Conservation (phyloP, 1,140 invertebrate genomes). For the Bombus confusus region DNA sequence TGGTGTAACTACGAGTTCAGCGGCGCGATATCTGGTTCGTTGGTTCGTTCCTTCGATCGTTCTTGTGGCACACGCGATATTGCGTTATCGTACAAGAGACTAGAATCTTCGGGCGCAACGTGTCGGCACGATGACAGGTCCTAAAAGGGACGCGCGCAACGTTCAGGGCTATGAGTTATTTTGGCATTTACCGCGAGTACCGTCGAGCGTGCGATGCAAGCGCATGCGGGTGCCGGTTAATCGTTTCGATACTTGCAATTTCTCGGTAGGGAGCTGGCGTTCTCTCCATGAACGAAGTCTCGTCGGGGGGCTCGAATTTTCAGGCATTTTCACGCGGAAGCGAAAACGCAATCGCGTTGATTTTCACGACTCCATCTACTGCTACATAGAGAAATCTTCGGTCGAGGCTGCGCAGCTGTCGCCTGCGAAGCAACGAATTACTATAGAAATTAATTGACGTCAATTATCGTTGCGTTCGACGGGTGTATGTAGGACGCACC, state of each 20-base stretch:
- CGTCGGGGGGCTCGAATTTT: too few relatives aligned
- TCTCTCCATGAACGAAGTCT: too few relatives aligned
- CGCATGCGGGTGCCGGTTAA: too few relatives aligned
- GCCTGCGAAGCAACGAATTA: conserved; percentile 69
- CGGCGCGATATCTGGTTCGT: conserved; percentile 19
- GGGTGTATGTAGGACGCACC: conserved; percentile 58
- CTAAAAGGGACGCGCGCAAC: conserved; percentile 11
- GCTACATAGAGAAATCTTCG: conserved; percentile 30
- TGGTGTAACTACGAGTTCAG: conserved; percentile 35
- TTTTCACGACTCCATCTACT: not conserved
- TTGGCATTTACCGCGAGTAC: not conserved
- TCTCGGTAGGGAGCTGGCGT: too few relatives aligned
- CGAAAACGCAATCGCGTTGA: too few relatives aligned
- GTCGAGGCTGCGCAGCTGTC: conserved; percentile 1
- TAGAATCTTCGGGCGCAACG: not conserved
- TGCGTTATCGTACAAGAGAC: conserved; percentile 17
- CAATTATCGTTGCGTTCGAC: conserved; percentile 74
- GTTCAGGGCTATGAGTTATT: conserved; percentile 21
- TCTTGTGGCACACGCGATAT: conserved; percentile 20
- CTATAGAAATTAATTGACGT: conserved; percentile 79
- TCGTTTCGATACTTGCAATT: too few relatives aligned
- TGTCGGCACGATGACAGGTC: conserved; percentile 17
- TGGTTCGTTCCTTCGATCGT: not conserved
- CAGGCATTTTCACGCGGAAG: too few relatives aligned
- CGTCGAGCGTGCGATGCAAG: too few relatives aligned